These are phyloP conservation scores for Cyphomyrus discorhynchus DNA, from an alignment of 2,113 vertebrate genomes.

Conservation along the genomic window DNA sequence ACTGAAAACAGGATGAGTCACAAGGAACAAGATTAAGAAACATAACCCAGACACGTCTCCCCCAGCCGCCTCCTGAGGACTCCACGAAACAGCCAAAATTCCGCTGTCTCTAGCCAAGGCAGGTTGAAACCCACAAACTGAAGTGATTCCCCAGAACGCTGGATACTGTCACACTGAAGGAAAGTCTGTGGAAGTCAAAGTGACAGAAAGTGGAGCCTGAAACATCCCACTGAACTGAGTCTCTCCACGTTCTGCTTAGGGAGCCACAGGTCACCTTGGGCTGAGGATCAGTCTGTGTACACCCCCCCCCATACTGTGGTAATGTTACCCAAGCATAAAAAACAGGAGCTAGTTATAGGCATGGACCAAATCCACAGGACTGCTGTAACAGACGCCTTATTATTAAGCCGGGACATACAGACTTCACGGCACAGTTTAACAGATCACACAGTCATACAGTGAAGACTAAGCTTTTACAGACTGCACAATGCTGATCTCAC, in stretches of 20 bases:
- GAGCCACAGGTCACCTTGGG: neutral
- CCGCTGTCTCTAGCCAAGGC: neutral
- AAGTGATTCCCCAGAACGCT: neutral
- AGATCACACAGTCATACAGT: neutral
- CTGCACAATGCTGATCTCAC: neutral
- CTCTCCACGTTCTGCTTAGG: neutral
- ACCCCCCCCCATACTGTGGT: neutral
- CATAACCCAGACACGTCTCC: neutral
- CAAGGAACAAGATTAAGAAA: neutral
- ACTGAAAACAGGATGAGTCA: conserved; percentile 4
- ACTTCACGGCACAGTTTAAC: neutral
- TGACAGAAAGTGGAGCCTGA: neutral
- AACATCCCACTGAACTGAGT: neutral
- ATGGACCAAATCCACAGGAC: neutral
- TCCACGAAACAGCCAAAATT: neutral
- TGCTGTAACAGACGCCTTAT: neutral
- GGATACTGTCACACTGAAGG: neutral
- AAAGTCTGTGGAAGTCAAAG: neutral
- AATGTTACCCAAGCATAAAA: neutral
- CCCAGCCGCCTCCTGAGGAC: neutral
- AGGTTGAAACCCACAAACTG: neutral
- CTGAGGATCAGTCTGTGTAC: neutral
- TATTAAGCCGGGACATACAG: neutral
- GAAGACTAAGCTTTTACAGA: neutral
- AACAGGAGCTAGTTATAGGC: neutral